phyloP scores from a whole-genome alignment of 2,797 vertebrate genomes.

The Parambassis ranga region DNA sequence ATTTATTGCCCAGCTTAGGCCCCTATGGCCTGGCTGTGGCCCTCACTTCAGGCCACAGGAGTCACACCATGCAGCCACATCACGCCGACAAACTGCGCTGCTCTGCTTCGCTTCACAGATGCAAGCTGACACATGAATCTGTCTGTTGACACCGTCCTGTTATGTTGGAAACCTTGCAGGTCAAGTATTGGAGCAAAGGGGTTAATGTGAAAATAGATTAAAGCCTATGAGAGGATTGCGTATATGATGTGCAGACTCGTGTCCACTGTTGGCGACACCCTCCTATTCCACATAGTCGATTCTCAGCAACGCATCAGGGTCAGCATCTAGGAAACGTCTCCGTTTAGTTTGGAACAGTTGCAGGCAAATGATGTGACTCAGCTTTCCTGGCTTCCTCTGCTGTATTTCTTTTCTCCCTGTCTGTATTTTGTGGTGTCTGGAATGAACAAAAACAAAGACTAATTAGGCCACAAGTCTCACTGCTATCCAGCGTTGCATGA shows the following conservation, averaged over 20 bases:
- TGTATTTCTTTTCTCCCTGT: neutral
- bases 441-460: slow-evolving; percentile 4
- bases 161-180: slow-evolving; percentile 55
- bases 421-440: slow-evolving; percentile 27
- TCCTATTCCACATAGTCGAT: neutral
- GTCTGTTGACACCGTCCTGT: slow-evolving; percentile 57
- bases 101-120: slow-evolving; percentile 62
- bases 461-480: slow-evolving; percentile 16
- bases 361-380: slow-evolving; percentile 28
- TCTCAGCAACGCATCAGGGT: neutral
- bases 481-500: slow-evolving; percentile 14
- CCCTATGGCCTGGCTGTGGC: slow-evolving; percentile 51
- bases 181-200: slow-evolving; percentile 54
- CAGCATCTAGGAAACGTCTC: neutral
- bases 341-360: slow-evolving; percentile 3
- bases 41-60: slow-evolving; percentile 53
- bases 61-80: slow-evolving; percentile 45
- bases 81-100: slow-evolving; percentile 65
- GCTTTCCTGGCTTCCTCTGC: neutral
- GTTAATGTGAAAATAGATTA: slow-evolving; percentile 76
- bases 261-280: neutral
- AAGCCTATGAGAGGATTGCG: slow-evolving; percentile 44
- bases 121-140: slow-evolving; percentile 72
- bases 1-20: slow-evolving; percentile 72
- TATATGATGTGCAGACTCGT: slow-evolving; percentile 12